Base-by-base conservation (phyloP, 2,888 invertebrate species). In the Drosophila gaucha region DNA sequence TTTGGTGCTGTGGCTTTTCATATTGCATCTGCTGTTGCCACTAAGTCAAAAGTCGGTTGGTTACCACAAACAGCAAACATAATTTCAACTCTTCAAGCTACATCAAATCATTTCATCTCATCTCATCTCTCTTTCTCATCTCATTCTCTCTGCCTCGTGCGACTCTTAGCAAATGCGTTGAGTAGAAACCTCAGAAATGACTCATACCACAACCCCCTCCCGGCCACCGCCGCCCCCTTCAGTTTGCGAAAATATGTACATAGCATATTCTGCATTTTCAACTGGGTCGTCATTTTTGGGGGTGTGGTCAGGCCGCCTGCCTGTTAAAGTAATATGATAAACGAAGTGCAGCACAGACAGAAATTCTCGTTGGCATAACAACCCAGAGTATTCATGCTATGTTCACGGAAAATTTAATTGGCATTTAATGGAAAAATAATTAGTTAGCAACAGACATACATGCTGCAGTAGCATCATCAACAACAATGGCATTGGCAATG, bases 361-460 rank as follows among this genome's bases (percentile, higher is more conserved):
- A 18, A 10, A 28, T 22, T 12, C 12, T 20, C 33, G 33, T 36
- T 33, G 30, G 2, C 41, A 67, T 31, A 50, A 28, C 43, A 38
- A 30, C 26, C 18, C 24, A 39, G 2, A 14, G 14, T 3, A 26
- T 12, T 26, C 24, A 26, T 16, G 43, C 43, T 2, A 54, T 58
- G 64, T 14, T 31, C 46, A 52, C 49, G 47, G 47, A 28, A 55
- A 51, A 72, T 80, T 73, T 59, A 83, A 83, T 73, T 80, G 84
- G 51, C 62, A 64, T 70, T 80, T 68, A 83, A 80, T 80, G 73
- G 57, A 65, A 60, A 70, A 80, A 77, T 83, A 77, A 80, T 83
- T 80, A 76, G 70, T 80, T 57, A 62, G 58, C 80, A 73, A 56
- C 44, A 30, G 67, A 56, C 62, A 66, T 24, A 44, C 51, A 76